Conservation (phyloP, 2,888 invertebrate genomes). For the Drosophila paranaensis region DNA sequence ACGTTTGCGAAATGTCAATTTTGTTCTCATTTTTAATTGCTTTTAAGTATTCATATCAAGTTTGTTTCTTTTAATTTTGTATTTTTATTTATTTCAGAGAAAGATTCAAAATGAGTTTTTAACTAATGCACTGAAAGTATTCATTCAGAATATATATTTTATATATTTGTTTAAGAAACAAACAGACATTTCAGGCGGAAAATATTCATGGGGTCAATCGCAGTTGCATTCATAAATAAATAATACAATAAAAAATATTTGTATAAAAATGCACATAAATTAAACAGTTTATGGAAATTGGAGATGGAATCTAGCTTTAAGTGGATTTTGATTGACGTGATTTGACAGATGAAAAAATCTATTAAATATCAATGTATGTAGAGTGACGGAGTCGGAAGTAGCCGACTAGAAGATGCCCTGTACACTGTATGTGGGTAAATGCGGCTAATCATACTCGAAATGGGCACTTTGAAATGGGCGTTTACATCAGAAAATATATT, state of each 20-base stretch:
- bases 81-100: neutral
- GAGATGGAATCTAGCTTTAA: neutral
- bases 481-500: neutral
- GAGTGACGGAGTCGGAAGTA: neutral
- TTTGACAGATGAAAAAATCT: neutral
- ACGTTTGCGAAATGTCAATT: neutral
- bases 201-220: neutral
- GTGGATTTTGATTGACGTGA: constrained; percentile 6
- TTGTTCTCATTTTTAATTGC: neutral
- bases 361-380: neutral
- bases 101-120: neutral
- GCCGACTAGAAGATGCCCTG: neutral
- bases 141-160: neutral
- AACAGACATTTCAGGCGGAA: neutral
- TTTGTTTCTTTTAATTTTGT: neutral
- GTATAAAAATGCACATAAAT: constrained; percentile 21
- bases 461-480: neutral
- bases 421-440: neutral
- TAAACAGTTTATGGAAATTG: neutral
- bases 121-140: neutral
- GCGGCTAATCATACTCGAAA: neutral
- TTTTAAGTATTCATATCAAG: neutral
- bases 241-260: neutral
- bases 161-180: neutral
- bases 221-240: constrained; percentile 5